Base-by-base conservation (phyloP, 2,888 invertebrate species). In the Xanthia togata region DNA sequence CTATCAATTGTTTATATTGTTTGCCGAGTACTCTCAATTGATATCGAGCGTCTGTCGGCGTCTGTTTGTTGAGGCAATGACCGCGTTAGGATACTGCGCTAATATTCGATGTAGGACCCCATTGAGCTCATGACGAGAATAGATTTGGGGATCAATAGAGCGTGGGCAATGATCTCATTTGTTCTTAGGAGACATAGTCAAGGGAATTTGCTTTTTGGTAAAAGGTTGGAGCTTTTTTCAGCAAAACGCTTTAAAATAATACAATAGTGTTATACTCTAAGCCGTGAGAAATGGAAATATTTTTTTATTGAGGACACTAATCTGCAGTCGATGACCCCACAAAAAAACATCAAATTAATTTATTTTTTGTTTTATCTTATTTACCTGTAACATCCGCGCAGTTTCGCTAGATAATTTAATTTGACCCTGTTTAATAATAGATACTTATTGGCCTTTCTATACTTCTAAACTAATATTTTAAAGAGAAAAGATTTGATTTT, bases 11-110 rank as follows among this genome's bases (percentile, higher is more conserved):
- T 72, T 73, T 31, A 76, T 71, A 85, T 71, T 73, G 41, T 69
- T 76, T 65, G 73, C 55, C 0, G 67, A 76, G 63, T n/a, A 26
- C 26, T 62, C 62, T 35, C 68, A 63, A 85, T 78, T 77, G 83
- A 60, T 81, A 76, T 62, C 50, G 72, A 76, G 55, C 55, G 62
- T 70, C 76, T 76, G 59, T 35, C 6, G 35, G 41, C n/a, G 55
- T 73, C 47, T 85, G 71, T 85, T 78, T 74, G 71, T 53, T 9
- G 69, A 73, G 82, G n/a, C 72, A 62, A 69, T 70, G 83, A 72
- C 78, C 82, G 68, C 53, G n/a, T 38, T 60, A 26, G 69, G 62
- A 74, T 75, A 47, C 53, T 57, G 47, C 53, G 38, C 78, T 82
- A 72, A 78, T 74, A 76, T 76, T 75, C 65, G 60, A 23, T 12